Evolutionary conservation across 37 sponge, comb jelly and placozoan species (phyloP).

Genomic region (Oscarella lobularis): DNA sequence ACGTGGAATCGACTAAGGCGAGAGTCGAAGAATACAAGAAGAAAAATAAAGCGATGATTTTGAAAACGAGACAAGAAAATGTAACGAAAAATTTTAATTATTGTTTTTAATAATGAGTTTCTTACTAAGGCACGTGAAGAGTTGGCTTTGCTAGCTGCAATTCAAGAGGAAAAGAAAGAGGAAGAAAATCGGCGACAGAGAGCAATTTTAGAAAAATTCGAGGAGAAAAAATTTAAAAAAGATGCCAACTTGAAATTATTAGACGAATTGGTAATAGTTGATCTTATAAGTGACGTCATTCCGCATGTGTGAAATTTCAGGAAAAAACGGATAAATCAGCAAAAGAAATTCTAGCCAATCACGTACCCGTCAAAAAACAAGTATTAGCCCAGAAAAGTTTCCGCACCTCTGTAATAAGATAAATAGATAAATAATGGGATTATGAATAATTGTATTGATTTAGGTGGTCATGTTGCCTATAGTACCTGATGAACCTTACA

Average conservation of each 20-base stretch:
- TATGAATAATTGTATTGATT: too few species aligned
- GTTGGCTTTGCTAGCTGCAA: not conserved
- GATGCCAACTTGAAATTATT: not conserved
- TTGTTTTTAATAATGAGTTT: not conserved
- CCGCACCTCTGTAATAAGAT: too few species aligned
- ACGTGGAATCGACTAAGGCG: conserved; percentile 55
- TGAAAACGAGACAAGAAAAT: conserved; percentile 61
- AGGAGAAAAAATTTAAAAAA: not conserved
- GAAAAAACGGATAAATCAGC: too few species aligned
- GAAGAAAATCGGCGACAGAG: not conserved
- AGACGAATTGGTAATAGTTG: not conserved
- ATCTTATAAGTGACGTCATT: not conserved
- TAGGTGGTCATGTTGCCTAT: too few species aligned
- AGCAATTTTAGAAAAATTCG: not conserved
- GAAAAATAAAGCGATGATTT: conserved; percentile 65
- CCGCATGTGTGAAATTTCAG: too few species aligned
- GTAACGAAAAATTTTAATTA: conserved; percentile 8
- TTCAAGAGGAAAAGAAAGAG: not conserved
- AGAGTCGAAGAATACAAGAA: conserved; percentile 62
- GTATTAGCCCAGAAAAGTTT: too few species aligned
- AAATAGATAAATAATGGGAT: too few species aligned
- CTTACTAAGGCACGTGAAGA: not conserved
- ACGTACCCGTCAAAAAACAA: too few species aligned
- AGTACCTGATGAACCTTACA: too few species aligned
- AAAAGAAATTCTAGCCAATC: too few species aligned